These are phyloP conservation scores for Tympanuchus pallidicinctus DNA, from an alignment of 2,113 vertebrate species.

Conservation along the genomic window DNA sequence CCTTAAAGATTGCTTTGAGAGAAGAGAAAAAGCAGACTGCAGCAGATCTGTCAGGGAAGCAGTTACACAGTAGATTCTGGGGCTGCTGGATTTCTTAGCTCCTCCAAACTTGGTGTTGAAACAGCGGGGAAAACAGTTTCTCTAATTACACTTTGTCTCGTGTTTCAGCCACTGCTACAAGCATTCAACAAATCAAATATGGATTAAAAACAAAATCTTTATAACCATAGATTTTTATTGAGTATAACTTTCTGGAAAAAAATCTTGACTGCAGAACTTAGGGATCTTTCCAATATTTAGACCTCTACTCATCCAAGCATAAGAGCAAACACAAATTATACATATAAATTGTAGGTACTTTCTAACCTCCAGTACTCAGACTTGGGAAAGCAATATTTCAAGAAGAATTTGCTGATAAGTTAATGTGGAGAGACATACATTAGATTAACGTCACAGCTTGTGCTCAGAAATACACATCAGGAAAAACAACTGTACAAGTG, in stretches of 20 bases:
- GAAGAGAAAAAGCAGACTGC: background rate
- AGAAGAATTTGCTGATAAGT: conserved; percentile 27
- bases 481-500: conserved; percentile 31
- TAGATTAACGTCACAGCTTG: conserved; percentile 64
- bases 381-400: conserved; percentile 26
- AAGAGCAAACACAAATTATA: background rate
- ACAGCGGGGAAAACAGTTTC: background rate
- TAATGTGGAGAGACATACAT: conserved; percentile 50
- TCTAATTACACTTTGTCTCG: background rate
- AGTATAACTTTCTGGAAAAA: background rate
- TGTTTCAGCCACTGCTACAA: background rate
- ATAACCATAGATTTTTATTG: background rate
- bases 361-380: background rate
- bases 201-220: background rate
- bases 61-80: background rate
- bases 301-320: background rate
- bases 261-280: background rate
- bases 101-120: background rate
- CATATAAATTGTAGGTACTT: background rate
- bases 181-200: background rate
- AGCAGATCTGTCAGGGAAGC: background rate
- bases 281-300: background rate
- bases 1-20: background rate
- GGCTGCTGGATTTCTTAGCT: background rate
- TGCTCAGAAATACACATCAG: conserved; percentile 52